Percentiles rank a stretch among this genome's conserved stretches.
Evolutionary conservation across 2,888 invertebrate genomes (phyloP).

Genomic region (Leptothorax acervorum): DNA sequence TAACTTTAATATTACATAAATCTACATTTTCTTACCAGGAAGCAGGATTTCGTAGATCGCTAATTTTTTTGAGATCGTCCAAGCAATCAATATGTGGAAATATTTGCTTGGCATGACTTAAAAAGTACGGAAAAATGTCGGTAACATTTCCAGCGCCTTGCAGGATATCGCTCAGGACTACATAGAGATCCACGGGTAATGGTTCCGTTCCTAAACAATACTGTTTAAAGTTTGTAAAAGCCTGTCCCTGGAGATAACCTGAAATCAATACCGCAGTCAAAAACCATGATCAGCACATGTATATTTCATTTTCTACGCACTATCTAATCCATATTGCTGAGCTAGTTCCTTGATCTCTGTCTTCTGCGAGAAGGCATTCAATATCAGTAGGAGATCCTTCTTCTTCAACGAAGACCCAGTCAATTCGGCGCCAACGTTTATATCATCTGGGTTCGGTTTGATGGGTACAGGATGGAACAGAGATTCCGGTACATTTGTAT

Average conservation of each 20-base stretch:
- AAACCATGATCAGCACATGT: not conserved
- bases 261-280: slow-evolving; percentile 38
- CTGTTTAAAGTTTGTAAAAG: slow-evolving; percentile 94
- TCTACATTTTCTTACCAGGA: slow-evolving; percentile 90
- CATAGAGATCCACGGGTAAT: slow-evolving; percentile 95
- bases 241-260: slow-evolving; percentile 95
- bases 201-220: slow-evolving; percentile 95
- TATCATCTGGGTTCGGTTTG: slow-evolving; percentile 91
- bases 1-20: not conserved
- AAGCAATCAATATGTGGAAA: slow-evolving; percentile 99
- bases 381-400: slow-evolving; percentile 91
- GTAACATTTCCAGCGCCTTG: slow-evolving; percentile 94
- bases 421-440: slow-evolving; percentile 95
- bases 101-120: slow-evolving; percentile 95
- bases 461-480: slow-evolving; percentile 91
- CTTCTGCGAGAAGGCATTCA: slow-evolving; percentile 94
- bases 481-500: slow-evolving; percentile 36
- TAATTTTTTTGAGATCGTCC: slow-evolving; percentile 98
- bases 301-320: slow-evolving; percentile 86
- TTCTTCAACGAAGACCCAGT: slow-evolving; percentile 92
- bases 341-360: slow-evolving; percentile 92
- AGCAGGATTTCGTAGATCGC: slow-evolving; percentile 97
- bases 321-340: slow-evolving; percentile 93
- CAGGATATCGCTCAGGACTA: slow-evolving; percentile 95
- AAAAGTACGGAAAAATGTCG: slow-evolving; percentile 97